Evolutionary conservation across 2,888 invertebrate genomes (phyloP).

Genomic region (Boloria selene): DNA sequence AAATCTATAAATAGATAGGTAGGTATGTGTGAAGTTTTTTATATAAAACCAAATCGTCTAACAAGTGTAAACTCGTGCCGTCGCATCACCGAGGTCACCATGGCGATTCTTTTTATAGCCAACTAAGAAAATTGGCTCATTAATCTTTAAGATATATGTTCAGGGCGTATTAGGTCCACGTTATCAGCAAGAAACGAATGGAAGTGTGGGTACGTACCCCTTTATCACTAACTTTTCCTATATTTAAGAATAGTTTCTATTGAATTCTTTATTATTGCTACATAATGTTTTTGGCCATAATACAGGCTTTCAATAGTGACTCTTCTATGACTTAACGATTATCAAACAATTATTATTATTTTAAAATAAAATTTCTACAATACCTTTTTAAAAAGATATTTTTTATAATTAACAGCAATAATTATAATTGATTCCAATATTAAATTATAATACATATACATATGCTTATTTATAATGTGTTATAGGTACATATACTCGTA

Average conservation of each 20-base stretch:
- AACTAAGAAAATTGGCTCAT: constrained; percentile 83
- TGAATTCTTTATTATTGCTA: constrained; percentile 1
- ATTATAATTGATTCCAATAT: background rate
- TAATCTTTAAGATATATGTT: constrained; percentile 82
- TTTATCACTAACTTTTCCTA: constrained; percentile 30
- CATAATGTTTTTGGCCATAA: too few relatives aligned
- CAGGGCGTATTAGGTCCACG: constrained; percentile 78
- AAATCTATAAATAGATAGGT: too few relatives aligned
- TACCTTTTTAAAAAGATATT: too few relatives aligned
- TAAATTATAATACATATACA: background rate
- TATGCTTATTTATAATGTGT: background rate
- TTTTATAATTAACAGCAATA: background rate
- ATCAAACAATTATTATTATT: background rate
- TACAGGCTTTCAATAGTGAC: too few relatives aligned
- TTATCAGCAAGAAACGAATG: constrained; percentile 77
- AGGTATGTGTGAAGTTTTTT: too few relatives aligned
- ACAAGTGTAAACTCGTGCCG: constrained; percentile 20
- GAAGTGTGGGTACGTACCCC: constrained; percentile 61
- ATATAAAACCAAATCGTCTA: background rate
- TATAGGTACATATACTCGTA: background rate
- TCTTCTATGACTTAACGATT: too few relatives aligned
- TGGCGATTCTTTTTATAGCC: constrained; percentile 69
- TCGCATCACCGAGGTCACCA: constrained; percentile 31
- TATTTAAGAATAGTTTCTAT: constrained; percentile 16
- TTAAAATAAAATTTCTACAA: background rate